Base-by-base conservation (phyloP, 2,113 vertebrate species). In the Phrynosoma blainvillii region DNA sequence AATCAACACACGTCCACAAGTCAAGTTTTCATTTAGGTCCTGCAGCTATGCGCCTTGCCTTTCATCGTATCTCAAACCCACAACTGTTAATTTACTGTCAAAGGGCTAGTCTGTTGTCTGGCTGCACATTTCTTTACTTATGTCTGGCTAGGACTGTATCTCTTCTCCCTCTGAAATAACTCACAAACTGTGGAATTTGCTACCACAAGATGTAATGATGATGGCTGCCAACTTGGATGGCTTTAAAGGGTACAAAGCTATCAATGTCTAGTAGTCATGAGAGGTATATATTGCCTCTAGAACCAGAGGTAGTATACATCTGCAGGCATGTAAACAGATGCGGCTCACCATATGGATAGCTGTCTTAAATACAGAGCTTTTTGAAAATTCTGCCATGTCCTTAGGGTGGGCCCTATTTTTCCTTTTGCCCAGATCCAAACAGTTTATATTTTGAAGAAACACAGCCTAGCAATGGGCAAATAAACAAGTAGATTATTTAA, bases 321-420 rank as follows among this genome's bases (percentile, higher is more conserved):
- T 66, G 65, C 47, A 47, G 7, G 4, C 92, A 84, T 65, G 85
- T 88, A 94, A 93, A 93, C 90, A 88, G 11, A 0, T 91, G 84
- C 89, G 90, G 65, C 87, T 88, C 54, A 78, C 90, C 47, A 54
- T 47, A 86, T 84, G 73, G 90, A 93, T 89, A 76, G 89, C 89
- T 83, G 87, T 88, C 86, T 92, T 84, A 90, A 93, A 93, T 90
- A 93, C 88, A 87, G 81, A 93, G 91, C 83, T 89, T 93, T 93
- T 92, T 88, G 91, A 84, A 4, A 20, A 71, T 82, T 85, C 88
- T 70, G 87, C 92, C n/a, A 87, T 66, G 79, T 92, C 30, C 66
- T 93, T 36, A 56, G 88, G 88, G 36, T 70, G 85, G 88, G 84
- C 84, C 92, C 89, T 66, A 85, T 70, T 89, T 89, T 90, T 92